These are phyloP conservation scores for Heteractis magnifica DNA, from an alignment of 92 coral and sea anemone species.

Conservation along the genomic window DNA sequence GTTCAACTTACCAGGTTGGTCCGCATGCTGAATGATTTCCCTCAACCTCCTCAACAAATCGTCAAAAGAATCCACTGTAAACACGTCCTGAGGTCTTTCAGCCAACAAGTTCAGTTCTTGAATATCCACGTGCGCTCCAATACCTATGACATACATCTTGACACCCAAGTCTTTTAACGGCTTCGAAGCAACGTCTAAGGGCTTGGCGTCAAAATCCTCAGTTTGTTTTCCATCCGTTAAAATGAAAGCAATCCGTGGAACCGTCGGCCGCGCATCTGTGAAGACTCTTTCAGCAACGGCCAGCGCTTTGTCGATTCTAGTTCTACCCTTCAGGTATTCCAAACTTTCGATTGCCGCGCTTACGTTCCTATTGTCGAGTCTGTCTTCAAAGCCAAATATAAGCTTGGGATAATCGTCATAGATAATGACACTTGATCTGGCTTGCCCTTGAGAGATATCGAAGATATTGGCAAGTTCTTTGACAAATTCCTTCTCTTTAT, in stretches of 20 bases:
- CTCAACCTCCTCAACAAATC: constrained; percentile 40
- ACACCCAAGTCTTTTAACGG: constrained; percentile 81
- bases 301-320: constrained; percentile 86
- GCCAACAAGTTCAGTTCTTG: constrained; percentile 54
- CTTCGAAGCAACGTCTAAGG: constrained; percentile 64
- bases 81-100: constrained; percentile 64
- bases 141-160: constrained; percentile 71
- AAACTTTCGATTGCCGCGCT: constrained; percentile 61
- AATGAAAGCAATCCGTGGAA: constrained; percentile 77
- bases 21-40: constrained; percentile 58
- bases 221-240: constrained; percentile 83
- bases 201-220: constrained; percentile 67
- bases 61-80: constrained; percentile 64
- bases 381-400: constrained; percentile 61
- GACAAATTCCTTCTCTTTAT: constrained; percentile 73
- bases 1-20: constrained; percentile 53
- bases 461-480: constrained; percentile 67
- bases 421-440: constrained; percentile 77
- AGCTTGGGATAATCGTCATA: constrained; percentile 73
- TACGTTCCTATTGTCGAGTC: constrained; percentile 51
- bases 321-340: constrained; percentile 61
- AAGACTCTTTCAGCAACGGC: constrained; percentile 63
- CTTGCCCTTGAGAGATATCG: constrained; percentile 65
- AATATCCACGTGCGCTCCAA: constrained; percentile 61
- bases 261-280: constrained; percentile 74